These are phyloP conservation scores for Chelonoidis abingdonii DNA, from an alignment of 2,113 vertebrate species.

Conservation along the genomic window DNA sequence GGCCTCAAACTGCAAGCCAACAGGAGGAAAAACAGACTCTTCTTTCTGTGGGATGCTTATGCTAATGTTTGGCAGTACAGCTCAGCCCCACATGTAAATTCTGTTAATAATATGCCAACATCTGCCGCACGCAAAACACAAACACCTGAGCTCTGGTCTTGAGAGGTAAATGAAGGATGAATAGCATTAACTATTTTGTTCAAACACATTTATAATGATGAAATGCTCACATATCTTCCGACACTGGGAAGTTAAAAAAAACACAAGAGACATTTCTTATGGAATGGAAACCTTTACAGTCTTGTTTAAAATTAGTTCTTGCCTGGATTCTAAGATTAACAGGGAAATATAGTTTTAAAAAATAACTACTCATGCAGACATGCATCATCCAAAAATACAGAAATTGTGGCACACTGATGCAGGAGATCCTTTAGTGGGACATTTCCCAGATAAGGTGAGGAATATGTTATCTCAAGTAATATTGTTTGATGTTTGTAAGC, in stretches of 20 bases:
- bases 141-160: background rate
- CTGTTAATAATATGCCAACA: background rate
- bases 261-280: background rate
- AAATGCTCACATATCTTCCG: background rate
- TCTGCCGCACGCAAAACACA: background rate
- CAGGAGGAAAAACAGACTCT: background rate
- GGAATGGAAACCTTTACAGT: background rate
- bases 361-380: background rate
- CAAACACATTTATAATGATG: background rate
- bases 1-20: background rate
- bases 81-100: background rate
- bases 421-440: background rate
- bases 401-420: background rate
- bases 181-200: background rate
- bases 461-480: accelerated
- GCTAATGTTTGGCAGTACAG: background rate
- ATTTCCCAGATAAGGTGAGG: background rate
- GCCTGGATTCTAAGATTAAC: background rate
- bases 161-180: background rate
- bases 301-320: background rate
- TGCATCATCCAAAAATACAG: background rate
- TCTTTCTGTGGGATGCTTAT: accelerated
- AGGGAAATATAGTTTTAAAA: background rate
- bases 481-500: background rate
- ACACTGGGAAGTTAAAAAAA: background rate